Conservation (phyloP, 2,888 invertebrate species). For the Podotricha telesiphe region DNA sequence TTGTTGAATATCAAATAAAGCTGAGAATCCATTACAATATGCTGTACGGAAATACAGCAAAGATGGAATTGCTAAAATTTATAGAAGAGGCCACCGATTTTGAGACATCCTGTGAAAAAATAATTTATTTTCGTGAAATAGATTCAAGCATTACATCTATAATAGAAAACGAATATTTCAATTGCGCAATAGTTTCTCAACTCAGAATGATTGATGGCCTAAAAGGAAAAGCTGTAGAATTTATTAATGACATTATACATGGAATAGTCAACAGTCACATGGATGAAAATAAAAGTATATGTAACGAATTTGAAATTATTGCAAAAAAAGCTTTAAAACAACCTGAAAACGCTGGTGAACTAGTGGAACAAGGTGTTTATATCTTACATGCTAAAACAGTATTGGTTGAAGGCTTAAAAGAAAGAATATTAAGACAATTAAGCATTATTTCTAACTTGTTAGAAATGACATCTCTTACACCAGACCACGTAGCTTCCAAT, state of each 20-base stretch:
- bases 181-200: constrained; percentile 85
- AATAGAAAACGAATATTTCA: constrained; percentile 87
- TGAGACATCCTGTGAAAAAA: constrained; percentile 84
- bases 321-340: constrained; percentile 86
- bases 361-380: constrained; percentile 91
- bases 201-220: constrained; percentile 85
- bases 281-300: constrained; percentile 87
- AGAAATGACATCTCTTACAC: constrained; percentile 89
- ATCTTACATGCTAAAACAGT: constrained; percentile 91
- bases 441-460: constrained; percentile 87
- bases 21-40: constrained; percentile 83
- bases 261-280: constrained; percentile 86
- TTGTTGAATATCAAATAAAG: constrained; percentile 79
- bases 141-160: constrained; percentile 85
- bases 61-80: constrained; percentile 71
- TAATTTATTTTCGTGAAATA: constrained; percentile 84
- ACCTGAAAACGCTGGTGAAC: constrained; percentile 91
- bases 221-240: constrained; percentile 81
- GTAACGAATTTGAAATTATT: constrained; percentile 88
- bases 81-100: constrained; percentile 81
- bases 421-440: constrained; percentile 87
- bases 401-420: constrained; percentile 87
- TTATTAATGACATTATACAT: constrained; percentile 85
- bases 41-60: constrained; percentile 80
- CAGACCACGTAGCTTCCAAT: constrained; percentile 91